Percentiles rank a stretch among this genome's conserved stretches.
Evolutionary conservation across 2,888 invertebrate species (phyloP).

Genomic region (Buathra laborator): DNA sequence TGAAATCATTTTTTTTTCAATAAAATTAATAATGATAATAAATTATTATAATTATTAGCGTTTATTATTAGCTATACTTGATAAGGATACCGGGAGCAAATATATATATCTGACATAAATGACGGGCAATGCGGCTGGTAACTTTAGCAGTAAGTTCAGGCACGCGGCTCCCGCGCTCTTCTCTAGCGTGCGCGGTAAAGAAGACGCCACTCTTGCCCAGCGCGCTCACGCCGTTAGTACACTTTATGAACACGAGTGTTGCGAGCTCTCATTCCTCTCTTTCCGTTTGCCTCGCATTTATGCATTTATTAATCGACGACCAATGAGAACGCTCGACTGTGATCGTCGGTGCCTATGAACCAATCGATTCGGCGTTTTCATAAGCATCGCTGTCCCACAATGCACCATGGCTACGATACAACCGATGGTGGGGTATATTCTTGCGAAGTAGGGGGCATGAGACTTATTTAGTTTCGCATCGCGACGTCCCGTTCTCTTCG

Average conservation of each 20-base stretch:
- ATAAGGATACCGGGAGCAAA: not conserved
- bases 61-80: not conserved
- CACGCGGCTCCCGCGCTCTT: not conserved
- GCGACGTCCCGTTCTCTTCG: slow-evolving; percentile 72
- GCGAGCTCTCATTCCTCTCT: not conserved
- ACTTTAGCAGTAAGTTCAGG: not conserved
- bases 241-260: not conserved
- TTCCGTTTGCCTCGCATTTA: not conserved
- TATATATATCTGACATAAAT: not conserved
- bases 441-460: not conserved
- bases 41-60: too few relatives aligned
- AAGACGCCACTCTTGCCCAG: not conserved
- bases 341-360: not conserved
- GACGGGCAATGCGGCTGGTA: not conserved
- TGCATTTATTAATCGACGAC: not conserved
- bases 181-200: not conserved
- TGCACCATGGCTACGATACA: not conserved
- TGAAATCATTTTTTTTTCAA: too few relatives aligned
- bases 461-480: slow-evolving; percentile 43
- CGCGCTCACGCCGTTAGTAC: not conserved
- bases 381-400: slow-evolving; percentile 9
- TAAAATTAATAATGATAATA: too few relatives aligned
- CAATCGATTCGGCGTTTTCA: slow-evolving; percentile 34
- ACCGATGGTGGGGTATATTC: not conserved
- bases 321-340: slow-evolving; percentile 39